Percentiles rank a stretch among this genome's conserved stretches.
Conservation (phyloP, 2,797 vertebrate genomes). For the Sylvilagus floridanus region DNA sequence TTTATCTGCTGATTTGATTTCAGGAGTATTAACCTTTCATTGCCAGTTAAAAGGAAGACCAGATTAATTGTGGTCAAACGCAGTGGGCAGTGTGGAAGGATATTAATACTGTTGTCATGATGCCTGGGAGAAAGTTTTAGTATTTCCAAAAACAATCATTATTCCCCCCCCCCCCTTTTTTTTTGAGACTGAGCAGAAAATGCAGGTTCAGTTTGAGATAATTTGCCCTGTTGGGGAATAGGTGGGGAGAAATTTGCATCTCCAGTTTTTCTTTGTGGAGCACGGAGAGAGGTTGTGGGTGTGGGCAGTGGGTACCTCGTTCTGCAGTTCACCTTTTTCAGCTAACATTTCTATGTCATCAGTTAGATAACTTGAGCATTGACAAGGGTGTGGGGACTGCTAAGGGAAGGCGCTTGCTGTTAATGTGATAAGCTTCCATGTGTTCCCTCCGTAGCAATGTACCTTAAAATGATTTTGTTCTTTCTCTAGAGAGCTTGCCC, state of each 20-base stretch:
- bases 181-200: background rate
- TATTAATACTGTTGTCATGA: background rate
- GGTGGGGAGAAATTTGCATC: background rate
- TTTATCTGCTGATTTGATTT: background rate
- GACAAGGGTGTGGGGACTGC: background rate
- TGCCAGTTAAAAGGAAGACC: background rate
- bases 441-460: background rate
- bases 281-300: background rate
- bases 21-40: background rate
- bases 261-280: background rate
- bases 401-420: background rate
- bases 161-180: too few relatives aligned
- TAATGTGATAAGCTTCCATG: background rate
- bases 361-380: too few relatives aligned
- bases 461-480: constrained; percentile 50
- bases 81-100: background rate
- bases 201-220: background rate
- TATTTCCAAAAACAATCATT: background rate
- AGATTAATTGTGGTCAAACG: too few relatives aligned
- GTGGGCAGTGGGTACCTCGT: background rate
- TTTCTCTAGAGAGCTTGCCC: constrained; percentile 91
- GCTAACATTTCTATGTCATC: background rate
- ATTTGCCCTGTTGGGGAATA: background rate
- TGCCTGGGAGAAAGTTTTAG: background rate
- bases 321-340: background rate